Conservation (phyloP, 2,113 vertebrate genomes). For the Rhynchopsitta pachyrhyncha region DNA sequence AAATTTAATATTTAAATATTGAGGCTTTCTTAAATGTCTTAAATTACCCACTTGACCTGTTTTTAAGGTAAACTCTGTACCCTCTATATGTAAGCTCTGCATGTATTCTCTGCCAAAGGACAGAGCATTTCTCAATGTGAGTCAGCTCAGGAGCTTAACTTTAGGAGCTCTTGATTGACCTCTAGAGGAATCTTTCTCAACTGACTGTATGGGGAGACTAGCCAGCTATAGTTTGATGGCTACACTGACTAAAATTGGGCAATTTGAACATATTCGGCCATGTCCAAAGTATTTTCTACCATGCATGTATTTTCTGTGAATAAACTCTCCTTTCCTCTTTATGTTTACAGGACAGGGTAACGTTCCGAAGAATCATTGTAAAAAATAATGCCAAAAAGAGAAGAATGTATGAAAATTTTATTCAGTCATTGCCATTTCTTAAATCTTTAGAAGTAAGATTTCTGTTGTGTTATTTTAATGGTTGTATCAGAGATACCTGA, state of each 20-base stretch:
- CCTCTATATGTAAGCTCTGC: fast-evolving
- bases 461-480: neutral
- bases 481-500: neutral
- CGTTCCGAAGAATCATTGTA: constrained; percentile 95
- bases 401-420: constrained; percentile 96
- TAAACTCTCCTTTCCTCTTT: constrained; percentile 24
- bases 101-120: neutral
- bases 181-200: neutral
- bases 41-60: neutral
- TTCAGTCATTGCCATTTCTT: constrained; percentile 94
- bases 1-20: neutral
- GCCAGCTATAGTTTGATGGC: neutral
- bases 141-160: neutral
- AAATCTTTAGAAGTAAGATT: constrained; percentile 93
- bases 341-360: constrained; percentile 81
- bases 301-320: neutral
- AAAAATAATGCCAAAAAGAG: constrained; percentile 99
- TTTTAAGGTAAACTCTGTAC: neutral
- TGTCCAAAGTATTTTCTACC: neutral
- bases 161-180: constrained; percentile 1
- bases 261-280: neutral
- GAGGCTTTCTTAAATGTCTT: neutral
- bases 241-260: neutral
- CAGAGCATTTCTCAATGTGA: neutral
- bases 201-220: neutral